Evolutionary conservation across 1,140 invertebrate genomes (phyloP).

Genomic region (Drosophila jambulina): DNA sequence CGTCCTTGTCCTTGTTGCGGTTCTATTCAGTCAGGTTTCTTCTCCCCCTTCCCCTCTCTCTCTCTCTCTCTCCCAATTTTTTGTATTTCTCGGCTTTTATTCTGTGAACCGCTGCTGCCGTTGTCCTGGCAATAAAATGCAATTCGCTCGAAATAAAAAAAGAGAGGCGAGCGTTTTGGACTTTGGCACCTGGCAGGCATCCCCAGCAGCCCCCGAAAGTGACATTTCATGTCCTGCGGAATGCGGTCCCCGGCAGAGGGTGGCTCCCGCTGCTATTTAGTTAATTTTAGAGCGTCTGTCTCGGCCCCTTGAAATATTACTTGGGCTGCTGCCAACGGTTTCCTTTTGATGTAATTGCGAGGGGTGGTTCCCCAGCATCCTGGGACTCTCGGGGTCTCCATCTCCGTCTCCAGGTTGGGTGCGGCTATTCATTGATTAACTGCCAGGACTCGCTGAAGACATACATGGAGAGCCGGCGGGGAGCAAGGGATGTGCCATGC

Average conservation of each 20-base stretch:
- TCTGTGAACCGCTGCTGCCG: slow-evolving; percentile 19
- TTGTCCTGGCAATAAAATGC: slow-evolving; percentile 57
- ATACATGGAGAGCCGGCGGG: slow-evolving; percentile 1
- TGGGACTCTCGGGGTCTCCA: background rate
- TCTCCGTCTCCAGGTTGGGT: slow-evolving; percentile 6
- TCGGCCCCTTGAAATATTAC: slow-evolving; percentile 67
- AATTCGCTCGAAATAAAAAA: slow-evolving; percentile 53
- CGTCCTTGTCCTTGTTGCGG: slow-evolving; percentile 15
- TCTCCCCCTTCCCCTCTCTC: background rate
- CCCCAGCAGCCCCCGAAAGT: slow-evolving; percentile 31
- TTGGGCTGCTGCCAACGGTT: slow-evolving; percentile 56
- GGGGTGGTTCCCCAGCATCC: slow-evolving; percentile 5
- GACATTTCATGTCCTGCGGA: slow-evolving; percentile 60
- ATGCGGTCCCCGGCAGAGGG: background rate
- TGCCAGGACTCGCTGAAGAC: slow-evolving; percentile 44
- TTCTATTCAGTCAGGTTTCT: slow-evolving; percentile 18
- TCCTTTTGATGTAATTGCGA: slow-evolving; percentile 79
- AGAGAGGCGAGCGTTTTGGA: slow-evolving; percentile 28
- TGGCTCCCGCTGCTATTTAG: slow-evolving; percentile 57
- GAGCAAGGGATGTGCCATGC: background rate
- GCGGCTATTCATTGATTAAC: slow-evolving; percentile 74
- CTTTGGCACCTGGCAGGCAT: slow-evolving; percentile 31
- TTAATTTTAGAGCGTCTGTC: slow-evolving; percentile 70
- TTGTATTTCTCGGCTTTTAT: background rate
- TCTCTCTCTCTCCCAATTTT: background rate